Evolutionary conservation across 2,888 invertebrate species (phyloP).

Genomic region (Drosophila subsilvestris): DNA sequence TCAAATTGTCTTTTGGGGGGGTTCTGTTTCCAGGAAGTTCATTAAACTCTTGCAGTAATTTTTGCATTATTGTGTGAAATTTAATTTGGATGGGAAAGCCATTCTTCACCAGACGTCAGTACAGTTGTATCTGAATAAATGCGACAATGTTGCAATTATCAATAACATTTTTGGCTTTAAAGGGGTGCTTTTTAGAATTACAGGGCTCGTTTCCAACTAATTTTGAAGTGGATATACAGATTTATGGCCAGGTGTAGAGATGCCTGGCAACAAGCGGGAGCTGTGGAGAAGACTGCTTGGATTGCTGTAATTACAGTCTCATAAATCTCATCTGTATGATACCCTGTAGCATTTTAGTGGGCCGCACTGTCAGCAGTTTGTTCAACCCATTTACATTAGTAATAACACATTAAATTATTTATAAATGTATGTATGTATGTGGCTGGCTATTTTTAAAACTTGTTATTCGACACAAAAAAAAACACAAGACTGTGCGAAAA

Average conservation of each 20-base stretch:
- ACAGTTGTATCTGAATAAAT: constrained; percentile 7
- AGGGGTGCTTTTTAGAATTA: neutral
- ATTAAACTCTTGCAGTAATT: constrained; percentile 48
- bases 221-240: no score
- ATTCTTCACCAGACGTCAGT: neutral
- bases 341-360: constrained; percentile 6
- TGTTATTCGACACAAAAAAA: constrained; percentile 40
- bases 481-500: constrained; percentile 23
- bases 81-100: constrained; percentile 39
- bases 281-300: no score
- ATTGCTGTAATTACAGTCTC: neutral
- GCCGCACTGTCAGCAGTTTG: constrained; percentile 38
- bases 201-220: neutral
- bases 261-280: no score
- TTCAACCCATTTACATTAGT: constrained; percentile 45
- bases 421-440: constrained; percentile 26
- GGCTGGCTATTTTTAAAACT: constrained; percentile 56
- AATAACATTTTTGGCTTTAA: neutral
- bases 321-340: neutral
- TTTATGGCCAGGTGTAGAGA: no score
- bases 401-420: constrained; percentile 17
- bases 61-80: constrained; percentile 42
- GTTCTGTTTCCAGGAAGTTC: constrained; percentile 63
- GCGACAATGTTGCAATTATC: no score
- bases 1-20: constrained; percentile 38